Percentiles rank a stretch among this genome's conserved stretches.
Evolutionary conservation across 35 echinoderm and acorn worm species (phyloP).

Genomic region (Anneissia japonica): DNA sequence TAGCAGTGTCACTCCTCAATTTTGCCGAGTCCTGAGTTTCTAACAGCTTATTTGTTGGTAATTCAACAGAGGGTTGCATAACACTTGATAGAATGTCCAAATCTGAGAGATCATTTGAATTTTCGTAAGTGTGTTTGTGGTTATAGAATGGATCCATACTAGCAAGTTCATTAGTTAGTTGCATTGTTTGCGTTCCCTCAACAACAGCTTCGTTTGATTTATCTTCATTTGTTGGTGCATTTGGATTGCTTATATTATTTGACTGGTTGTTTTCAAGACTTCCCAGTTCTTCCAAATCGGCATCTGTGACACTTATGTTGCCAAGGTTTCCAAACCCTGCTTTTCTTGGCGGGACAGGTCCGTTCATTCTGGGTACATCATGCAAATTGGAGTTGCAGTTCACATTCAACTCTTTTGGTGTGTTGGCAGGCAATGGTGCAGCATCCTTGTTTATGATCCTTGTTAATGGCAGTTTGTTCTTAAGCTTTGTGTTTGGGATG

Average conservation of each 20-base stretch:
- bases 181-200: not conserved
- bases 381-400: not conserved
- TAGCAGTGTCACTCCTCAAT: not conserved
- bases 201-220: not conserved
- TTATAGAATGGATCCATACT: slow-evolving; percentile 72
- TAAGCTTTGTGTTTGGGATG: not conserved
- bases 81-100: not conserved
- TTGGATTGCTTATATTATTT: not conserved
- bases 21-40: not conserved
- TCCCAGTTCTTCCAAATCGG: slow-evolving; percentile 67
- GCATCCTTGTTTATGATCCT: not conserved
- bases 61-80: not conserved
- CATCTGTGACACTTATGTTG: slow-evolving; percentile 63
- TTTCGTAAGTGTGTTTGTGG: not conserved
- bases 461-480: not conserved
- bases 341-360: not conserved
- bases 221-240: not conserved
- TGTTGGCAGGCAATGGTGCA: not conserved
- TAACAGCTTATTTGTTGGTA: not conserved
- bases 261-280: slow-evolving; percentile 1
- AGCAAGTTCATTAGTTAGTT: slow-evolving; percentile 61
- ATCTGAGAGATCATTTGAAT: not conserved
- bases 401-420: not conserved
- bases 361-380: not conserved
- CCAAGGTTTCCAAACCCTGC: slow-evolving; percentile 59